Conservation (phyloP, 2,888 invertebrate genomes). For the Lomographa bimaculata region DNA sequence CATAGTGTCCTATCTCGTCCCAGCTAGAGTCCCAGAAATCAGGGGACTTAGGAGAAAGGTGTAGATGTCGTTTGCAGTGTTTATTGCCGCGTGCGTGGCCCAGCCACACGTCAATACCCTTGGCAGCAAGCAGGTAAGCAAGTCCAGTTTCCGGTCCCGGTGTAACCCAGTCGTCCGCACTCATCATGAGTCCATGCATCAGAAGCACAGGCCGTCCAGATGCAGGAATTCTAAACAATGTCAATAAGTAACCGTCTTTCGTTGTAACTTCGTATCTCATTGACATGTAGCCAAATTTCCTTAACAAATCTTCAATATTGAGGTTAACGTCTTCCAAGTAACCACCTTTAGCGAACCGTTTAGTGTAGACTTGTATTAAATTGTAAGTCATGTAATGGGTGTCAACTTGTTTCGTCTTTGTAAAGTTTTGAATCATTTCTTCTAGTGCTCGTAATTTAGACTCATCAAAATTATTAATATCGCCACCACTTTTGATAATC, state of each 20-base stretch:
- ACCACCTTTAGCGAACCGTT: conserved; percentile 2
- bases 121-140: conserved; percentile 77
- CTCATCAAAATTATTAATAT: too few relatives aligned
- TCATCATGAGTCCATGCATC: conserved; percentile 88
- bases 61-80: conserved; percentile 81
- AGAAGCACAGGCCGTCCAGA: conserved; percentile 78
- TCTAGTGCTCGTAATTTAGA: too few relatives aligned
- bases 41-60: conserved; percentile 47
- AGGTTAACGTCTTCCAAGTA: conserved; percentile 33
- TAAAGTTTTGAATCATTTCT: too few relatives aligned
- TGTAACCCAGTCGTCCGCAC: conserved; percentile 87
- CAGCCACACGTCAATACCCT: conserved; percentile 90
- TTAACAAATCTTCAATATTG: conserved; percentile 33
- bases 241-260: conserved; percentile 89
- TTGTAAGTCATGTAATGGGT: too few relatives aligned
- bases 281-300: conserved; percentile 36
- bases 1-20: conserved; percentile 90
- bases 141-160: conserved; percentile 80
- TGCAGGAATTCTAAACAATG: conserved; percentile 88
- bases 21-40: conserved; percentile 87
- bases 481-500: too few relatives aligned
- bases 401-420: too few relatives aligned
- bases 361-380: too few relatives aligned
- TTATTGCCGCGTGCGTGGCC: conserved; percentile 89
- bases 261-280: conserved; percentile 81